These are phyloP conservation scores for Symphodus melops DNA, from an alignment of 2,113 vertebrate genomes.

Conservation along the genomic window DNA sequence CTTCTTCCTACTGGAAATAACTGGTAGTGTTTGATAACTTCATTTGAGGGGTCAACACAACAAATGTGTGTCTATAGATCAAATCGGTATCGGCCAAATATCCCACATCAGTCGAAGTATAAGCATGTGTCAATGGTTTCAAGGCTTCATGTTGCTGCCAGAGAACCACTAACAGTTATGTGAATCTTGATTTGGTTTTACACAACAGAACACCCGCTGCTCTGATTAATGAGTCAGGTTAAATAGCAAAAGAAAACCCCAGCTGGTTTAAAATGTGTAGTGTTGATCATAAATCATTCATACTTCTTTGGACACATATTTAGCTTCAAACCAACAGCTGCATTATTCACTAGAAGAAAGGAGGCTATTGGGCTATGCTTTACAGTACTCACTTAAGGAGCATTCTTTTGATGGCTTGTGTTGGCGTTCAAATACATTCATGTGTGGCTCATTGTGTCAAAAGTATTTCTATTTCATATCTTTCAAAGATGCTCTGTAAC, in stretches of 20 bases:
- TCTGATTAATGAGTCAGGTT: conserved; percentile 40
- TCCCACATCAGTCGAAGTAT: too few relatives aligned
- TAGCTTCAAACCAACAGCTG: neutral
- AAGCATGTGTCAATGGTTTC: neutral
- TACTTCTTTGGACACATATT: conserved; percentile 4
- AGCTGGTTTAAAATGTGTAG: conserved; percentile 19
- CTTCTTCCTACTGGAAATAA: too few relatives aligned
- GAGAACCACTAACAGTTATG: neutral
- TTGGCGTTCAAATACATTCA: too few relatives aligned
- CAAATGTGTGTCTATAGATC: too few relatives aligned
- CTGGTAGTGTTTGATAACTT: too few relatives aligned
- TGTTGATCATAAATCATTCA: conserved; percentile 32
- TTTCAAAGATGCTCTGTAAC: neutral
- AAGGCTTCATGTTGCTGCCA: neutral
- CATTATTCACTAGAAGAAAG: neutral
- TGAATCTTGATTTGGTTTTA: neutral
- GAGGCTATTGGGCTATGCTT: conserved; percentile 12
- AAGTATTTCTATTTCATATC: neutral
- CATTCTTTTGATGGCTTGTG: neutral
- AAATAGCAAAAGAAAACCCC: conserved; percentile 6
- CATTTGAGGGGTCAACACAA: too few relatives aligned
- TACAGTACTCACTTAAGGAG: neutral
- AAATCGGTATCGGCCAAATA: too few relatives aligned
- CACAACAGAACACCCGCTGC: neutral
- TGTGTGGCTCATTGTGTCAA: neutral